Evolutionary conservation across 1,140 invertebrate genomes (phyloP), one percentile per base, ranked within the genome.

Genomic region (Caenorhabditis tropicalis): DNA sequence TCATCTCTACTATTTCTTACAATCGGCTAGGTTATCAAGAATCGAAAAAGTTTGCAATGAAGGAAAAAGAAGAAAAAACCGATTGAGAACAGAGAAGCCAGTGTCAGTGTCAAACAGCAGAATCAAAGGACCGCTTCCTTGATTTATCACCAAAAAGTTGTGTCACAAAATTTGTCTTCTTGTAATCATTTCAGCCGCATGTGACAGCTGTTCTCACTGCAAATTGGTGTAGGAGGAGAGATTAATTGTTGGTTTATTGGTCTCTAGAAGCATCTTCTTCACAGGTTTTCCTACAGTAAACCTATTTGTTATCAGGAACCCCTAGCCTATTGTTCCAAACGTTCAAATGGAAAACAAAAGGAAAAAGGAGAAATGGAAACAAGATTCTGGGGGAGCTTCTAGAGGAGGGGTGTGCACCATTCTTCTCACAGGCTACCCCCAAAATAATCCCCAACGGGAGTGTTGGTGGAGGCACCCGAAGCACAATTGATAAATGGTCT

Each of bases 401-500:
- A 21, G 10, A 21, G n/a, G n/a, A n/a, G 65, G 58, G 21, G 65
- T 74, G 36, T 74, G 65, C 65, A 43, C 65, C 65, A 74, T 46
- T 58, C 58, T 19, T 19, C 7, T 27, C 29, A 65, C 58, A 31
- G 29, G 29, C 15, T 36, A 7, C 36, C 21, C 31, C 36, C 31
- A 19, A 43, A 43, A 74, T 74, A 74, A 74, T 74, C 65, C 65
- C 65, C 65, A 74, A 74, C 36, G 65, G 65, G 65, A 74, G 65
- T 74, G 36, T 74, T 74, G 65, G 65, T 74, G 65, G 65, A 74
- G 65, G 65, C 65, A 74, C 65, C 65, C 65, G 24, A 74, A n/a
- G 5, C 65, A 74, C 65, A 74, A 74, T 74, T 74, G 65, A 74
- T 74, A 74, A 74, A 74, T 74, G 36, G 65, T 74, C 65, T 74